Percentiles rank a stretch among this genome's conserved stretches.
Conservation (phyloP, 2,113 vertebrate genomes). For the Lophotis ruficrista region DNA sequence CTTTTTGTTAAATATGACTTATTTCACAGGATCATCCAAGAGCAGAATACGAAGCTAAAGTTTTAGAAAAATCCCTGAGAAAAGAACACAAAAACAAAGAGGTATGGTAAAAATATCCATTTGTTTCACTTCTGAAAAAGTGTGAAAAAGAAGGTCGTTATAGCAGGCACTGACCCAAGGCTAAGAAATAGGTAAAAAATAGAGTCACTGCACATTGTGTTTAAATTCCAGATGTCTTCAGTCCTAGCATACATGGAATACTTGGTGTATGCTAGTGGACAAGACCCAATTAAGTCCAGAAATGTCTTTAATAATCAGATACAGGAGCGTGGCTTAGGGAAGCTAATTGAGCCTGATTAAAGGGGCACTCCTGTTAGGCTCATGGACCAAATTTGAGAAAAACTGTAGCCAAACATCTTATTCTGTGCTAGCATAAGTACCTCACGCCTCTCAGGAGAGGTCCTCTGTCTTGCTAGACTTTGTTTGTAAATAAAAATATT, state of each 20-base stretch:
- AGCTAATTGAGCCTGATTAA: not conserved
- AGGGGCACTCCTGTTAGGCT: not conserved
- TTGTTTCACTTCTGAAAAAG: not conserved
- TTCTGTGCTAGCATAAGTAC: not conserved
- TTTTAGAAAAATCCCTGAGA: slow-evolving; percentile 84
- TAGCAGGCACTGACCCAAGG: not conserved
- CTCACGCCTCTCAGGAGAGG: not conserved
- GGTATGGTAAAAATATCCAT: slow-evolving; percentile 70
- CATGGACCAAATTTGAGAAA: not conserved
- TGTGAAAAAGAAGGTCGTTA: not conserved
- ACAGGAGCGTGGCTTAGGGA: not conserved
- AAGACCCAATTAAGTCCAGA: not conserved
- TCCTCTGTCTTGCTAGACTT: not conserved
- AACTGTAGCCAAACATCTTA: not conserved
- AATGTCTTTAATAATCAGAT: not conserved
- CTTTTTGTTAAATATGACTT: not conserved
- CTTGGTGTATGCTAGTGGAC: not conserved
- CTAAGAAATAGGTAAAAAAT: not conserved
- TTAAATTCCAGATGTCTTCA: not conserved
- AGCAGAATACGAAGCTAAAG: slow-evolving; percentile 90
- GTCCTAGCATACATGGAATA: not conserved
- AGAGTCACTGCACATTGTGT: not conserved
- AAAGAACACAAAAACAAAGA: slow-evolving; percentile 80
- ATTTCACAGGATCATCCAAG: slow-evolving; percentile 85
- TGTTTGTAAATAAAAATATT: not conserved